phyloP scores from a whole-genome alignment of 2,113 vertebrate genomes.

The Probosciger aterrimus region DNA sequence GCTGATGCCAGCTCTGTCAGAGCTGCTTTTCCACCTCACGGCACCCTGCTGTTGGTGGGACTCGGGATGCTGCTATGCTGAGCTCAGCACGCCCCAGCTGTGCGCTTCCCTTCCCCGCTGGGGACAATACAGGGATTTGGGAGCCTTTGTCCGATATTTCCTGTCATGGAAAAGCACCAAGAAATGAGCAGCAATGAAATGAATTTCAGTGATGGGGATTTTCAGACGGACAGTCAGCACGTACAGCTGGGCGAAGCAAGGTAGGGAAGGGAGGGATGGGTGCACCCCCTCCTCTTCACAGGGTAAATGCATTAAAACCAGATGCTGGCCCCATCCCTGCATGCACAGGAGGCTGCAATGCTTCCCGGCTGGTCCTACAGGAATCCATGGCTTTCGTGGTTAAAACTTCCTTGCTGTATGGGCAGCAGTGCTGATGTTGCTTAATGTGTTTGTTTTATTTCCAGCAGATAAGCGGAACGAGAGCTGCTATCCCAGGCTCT shows the following conservation, averaged over 20 bases:
- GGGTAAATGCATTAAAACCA: not conserved
- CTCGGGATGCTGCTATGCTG: not conserved
- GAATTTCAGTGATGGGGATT: not conserved
- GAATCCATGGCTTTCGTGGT: not conserved
- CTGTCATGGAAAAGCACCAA: conserved; percentile 2
- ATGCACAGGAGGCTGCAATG: not conserved
- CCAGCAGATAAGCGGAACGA: conserved; percentile 11
- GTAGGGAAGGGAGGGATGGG: not conserved
- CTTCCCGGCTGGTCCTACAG: not conserved
- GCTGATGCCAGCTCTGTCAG: conserved; percentile 39
- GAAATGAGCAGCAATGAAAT: not conserved
- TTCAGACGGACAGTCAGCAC: not conserved
- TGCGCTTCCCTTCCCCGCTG: not conserved
- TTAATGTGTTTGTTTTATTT: conserved; percentile 29
- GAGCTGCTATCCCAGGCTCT: conserved; percentile 19
- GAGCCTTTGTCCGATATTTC: conserved; percentile 4
- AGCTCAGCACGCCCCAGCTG: not conserved
- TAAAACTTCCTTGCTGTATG: not conserved
- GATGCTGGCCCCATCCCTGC: not conserved
- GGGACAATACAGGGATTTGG: conserved; percentile 42
- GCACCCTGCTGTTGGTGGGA: accelerated
- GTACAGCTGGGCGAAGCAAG: not conserved
- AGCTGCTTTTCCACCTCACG: not conserved
- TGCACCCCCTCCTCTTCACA: not conserved
- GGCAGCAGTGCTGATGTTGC: not conserved